Base-by-base conservation (phyloP, 1,140 invertebrate genomes). In the Zaprionus ornatus region DNA sequence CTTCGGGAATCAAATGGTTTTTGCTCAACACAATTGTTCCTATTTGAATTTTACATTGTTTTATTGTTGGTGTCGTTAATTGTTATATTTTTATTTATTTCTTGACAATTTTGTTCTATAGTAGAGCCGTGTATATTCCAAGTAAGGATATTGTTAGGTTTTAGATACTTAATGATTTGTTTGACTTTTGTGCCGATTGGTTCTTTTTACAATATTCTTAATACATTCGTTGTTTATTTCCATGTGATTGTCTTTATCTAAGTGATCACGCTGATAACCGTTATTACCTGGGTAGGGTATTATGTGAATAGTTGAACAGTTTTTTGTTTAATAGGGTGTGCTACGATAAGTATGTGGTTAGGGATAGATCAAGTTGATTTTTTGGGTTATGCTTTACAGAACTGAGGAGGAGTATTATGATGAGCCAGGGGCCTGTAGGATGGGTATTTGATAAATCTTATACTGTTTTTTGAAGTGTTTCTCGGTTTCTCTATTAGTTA, bases 281-380 rank as follows among this genome's bases (percentile, higher is more conserved):
- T 37, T 57, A 9, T 0, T 57, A 40, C 37, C 55, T 27, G 55
- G 55, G 19, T 32, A 56, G 9, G 54, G 15, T 56, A 56, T 48
- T 19, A 48, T 48, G 9, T 48, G 19, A 19, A 48, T 21, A 0
- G 54, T 56, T 15, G 27, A 6, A 59, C 19, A 15, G 5, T 64
- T 64, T 35, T 64, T 64, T 32, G 50, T 5, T 54, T 54, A 2
- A 61, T 61, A 29, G 55, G 37, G 40, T 67, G 55, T 29, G 65
- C 42, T 45, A 67, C 50, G 37, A 59, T 57, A 35, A 67, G 55
- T n/a, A 66, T 42, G 45, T 66, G 52, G 17, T 57, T 66, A 27
- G 52, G 13, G 10, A 19, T 60, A 60, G 29, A 60, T 45, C 66
- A 60, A 29, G 66, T 68, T 50, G 66, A 68, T 60, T 45, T 68